Evolutionary conservation across 2,797 vertebrate genomes (phyloP), one percentile per base, ranked within the genome.

Genomic region (Brachymystax lenok): DNA sequence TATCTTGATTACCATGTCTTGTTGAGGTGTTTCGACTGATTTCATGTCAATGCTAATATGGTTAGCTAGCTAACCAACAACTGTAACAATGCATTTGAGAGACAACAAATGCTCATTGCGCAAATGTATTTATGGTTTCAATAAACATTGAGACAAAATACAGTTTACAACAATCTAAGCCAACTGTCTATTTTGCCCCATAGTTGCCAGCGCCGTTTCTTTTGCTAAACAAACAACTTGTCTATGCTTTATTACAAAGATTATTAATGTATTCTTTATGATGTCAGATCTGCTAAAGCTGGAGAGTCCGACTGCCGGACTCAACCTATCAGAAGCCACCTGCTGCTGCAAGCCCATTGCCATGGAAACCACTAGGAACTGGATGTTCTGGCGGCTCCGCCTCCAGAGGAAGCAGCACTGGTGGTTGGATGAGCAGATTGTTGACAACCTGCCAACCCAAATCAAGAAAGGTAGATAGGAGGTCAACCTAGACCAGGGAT

Each of bases 381-480:
- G 90, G 88, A 86, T 91, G 33, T 74, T 82, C 19, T 80, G 52
- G 33, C 90, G 80, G 73, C 94, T 89, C 74, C 82, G 85, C 0
- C 92, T 94, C 2, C 79, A 93, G 69, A 87, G 82, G 2, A 88
- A 88, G 71, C 88, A 88, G 30, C 85, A 94, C 64, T 95, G 94
- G 93, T 95, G 96, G 84, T 76, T 96, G 89, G 95, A 98, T 3
- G 90, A 95, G 59, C 83, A 92, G 33, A 84, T 95, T n/a, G 88
- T 94, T 71, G 85, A 93, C 68, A 90, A 74, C 17, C 83, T 98
- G 14, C 95, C 97, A 0, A 92, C 93, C 0, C 78, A 82, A 2
- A 93, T 98, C 71, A 92, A 87, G 59, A 92, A 89, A 94, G 96
- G 98, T 98, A 63, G 2, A 63, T 24, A 63, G 59, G 21, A 61